Base-by-base conservation (phyloP, 2,888 invertebrate species). In the Drosophila subquinaria region DNA sequence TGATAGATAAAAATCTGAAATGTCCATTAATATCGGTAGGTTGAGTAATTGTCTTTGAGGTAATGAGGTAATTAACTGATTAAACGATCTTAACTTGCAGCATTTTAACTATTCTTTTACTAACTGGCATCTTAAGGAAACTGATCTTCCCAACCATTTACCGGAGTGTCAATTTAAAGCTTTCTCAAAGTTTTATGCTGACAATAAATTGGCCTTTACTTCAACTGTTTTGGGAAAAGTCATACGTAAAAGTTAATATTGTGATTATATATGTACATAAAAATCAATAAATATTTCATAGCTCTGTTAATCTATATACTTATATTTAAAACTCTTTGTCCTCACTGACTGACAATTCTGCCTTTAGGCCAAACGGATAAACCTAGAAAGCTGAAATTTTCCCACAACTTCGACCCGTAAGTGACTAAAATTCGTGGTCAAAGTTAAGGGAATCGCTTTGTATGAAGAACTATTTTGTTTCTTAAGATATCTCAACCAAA, bases 21-120 rank as follows among this genome's bases (percentile, higher is more conserved):
- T 81, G 82, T 15, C 84, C 84, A 1, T 13, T 81, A 0, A 67
- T 9, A 48, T 9, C 55, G 66, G 84, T 81, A 40, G 45, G 72
- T 61, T 43, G 0, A 43, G 1, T 5, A 11, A 11, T 43, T 20
- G 20, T 10, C 5, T 4, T 4, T 43, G 20, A 4, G 6, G 11
- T 17, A 17, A 17, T 43, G 20, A 4, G 6, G 11, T 17, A 17
- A 17, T 17, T 35, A 5, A 38, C 3, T 20, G 2, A 38, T 27
- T 17, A 4, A 27, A 36, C 9, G 4, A 33, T 42, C 5, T 33
- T 35, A 5, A 13, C 1, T 68, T 55, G 4, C 40, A 76, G 73
- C 4, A 69, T 9, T 56, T 60, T 5, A 77, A 69, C 23, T 77
- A 77, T 15, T 52, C 65, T 0, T 0, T 73, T 3, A 38, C 27